Evolutionary conservation across 2,113 vertebrate genomes (phyloP).

Genomic region (Rhinichthys klamathensis): DNA sequence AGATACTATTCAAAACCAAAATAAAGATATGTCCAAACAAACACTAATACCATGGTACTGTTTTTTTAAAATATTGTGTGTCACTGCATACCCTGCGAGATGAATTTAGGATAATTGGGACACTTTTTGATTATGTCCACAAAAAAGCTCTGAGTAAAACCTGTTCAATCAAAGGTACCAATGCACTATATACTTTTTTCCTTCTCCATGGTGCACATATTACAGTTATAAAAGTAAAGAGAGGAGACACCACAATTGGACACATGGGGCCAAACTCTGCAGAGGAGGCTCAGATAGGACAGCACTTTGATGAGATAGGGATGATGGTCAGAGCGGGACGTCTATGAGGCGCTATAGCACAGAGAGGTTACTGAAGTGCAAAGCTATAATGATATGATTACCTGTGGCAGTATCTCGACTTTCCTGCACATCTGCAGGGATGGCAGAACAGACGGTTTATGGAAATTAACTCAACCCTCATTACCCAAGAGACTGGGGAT

Average conservation of each 20-base stretch:
- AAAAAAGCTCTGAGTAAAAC: too few species aligned
- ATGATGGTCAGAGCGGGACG: neutral
- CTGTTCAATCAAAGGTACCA: too few species aligned
- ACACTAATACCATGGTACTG: too few species aligned
- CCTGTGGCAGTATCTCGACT: neutral
- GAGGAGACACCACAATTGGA: neutral
- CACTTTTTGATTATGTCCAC: too few species aligned
- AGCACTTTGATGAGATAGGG: neutral
- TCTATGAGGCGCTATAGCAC: neutral
- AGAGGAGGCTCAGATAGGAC: neutral
- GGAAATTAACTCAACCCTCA: neutral
- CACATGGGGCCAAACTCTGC: neutral
- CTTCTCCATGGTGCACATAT: neutral
- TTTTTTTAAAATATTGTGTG: too few species aligned
- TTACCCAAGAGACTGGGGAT: neutral
- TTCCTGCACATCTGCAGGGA: neutral
- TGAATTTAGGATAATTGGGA: too few species aligned
- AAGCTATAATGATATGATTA: slow-evolving; percentile 16
- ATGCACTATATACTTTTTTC: neutral
- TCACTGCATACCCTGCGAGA: too few species aligned
- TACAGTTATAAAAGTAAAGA: neutral
- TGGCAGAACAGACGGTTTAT: neutral
- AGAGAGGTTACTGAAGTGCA: neutral
- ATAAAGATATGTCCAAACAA: too few species aligned
- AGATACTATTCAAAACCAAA: too few species aligned